Evolutionary conservation across 2,113 vertebrate genomes (phyloP), one percentile per base, ranked within the genome.

Genomic region (Pachycephala philippinensis): DNA sequence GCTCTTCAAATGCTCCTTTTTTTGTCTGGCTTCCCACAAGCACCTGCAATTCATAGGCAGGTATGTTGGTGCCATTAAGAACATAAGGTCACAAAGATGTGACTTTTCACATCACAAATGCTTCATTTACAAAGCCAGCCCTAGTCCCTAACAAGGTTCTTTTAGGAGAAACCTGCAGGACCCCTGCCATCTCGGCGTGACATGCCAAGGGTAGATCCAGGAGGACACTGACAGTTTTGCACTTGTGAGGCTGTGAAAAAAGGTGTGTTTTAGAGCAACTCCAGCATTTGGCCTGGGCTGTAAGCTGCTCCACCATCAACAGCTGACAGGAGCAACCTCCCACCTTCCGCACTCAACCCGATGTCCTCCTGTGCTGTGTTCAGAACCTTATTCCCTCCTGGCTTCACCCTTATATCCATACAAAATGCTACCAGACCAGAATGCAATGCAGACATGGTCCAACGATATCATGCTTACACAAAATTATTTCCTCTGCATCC

Each of bases 381-480:
- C 26, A 84, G 45, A 69, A 50, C 39, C 39, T 50, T n/a, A 49
- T 15, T 74, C 17, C 21, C 39, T 74, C 27, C 44, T 54, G 66
- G 63, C 54, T 53, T 74, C 37, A 40, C 16, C 31, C 20, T 65
- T 15, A 4, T 8, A 35, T 12, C 72, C 1, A 1, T 21, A 66
- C 42, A 57, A 89, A 89, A 74, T 30, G 31, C 42, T 53, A n/a
- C 37, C 45, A 84, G 33, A 77, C 13, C 23, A 75, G n/a, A 91
- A 87, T 0, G 1, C 42, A 82, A 33, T 1, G 2, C 4, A 7
- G 18, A 42, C 19, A 13, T 0, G 2, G 69, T 35, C 39, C 27
- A 70, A n/a, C 13, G 49, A 26, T 26, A 45, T 9, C 1, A 1
- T 31, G 20, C 28, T 77, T 37, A 50, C 4, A 13, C 31, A 83